A percentile compares a stretch with the other conserved stretches of the same genome.
phyloP scores from a whole-genome alignment of 2,113 vertebrate species.

The Pteropus alecto region DNA sequence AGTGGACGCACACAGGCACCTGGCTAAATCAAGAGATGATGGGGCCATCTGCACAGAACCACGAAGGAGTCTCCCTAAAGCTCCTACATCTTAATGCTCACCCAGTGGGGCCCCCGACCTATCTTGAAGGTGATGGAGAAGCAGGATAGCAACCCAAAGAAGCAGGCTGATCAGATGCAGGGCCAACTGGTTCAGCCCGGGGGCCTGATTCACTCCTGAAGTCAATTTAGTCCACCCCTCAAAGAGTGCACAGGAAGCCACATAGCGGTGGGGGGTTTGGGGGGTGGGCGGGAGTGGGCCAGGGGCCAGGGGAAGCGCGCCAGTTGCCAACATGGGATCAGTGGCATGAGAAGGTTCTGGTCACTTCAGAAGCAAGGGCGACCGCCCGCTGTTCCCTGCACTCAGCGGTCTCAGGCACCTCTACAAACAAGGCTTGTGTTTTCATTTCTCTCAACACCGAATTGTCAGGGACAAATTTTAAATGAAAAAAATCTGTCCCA shows the following conservation, averaged over 20 bases:
- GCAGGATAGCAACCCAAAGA: neutral
- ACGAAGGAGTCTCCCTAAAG: neutral
- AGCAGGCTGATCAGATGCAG: neutral
- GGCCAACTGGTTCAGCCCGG: neutral
- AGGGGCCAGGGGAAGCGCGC: too few relatives aligned
- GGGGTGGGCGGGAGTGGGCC: too few relatives aligned
- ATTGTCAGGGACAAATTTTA: neutral
- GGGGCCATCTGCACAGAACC: neutral
- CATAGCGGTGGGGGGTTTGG: neutral
- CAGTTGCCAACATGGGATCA: neutral
- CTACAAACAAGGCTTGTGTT: neutral
- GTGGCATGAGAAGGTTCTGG: neutral
- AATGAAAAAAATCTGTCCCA: neutral
- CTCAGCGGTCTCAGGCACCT: neutral
- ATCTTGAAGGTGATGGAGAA: neutral
- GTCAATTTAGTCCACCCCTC: neutral
- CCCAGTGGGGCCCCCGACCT: neutral
- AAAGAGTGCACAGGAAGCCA: neutral
- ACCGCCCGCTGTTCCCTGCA: neutral
- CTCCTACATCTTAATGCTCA: neutral
- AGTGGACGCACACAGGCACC: conserved; percentile 54
- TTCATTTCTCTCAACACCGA: neutral
- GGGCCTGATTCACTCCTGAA: neutral
- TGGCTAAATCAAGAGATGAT: conserved; percentile 45
- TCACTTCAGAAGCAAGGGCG: neutral